phyloP scores from a whole-genome alignment of 2,797 vertebrate genomes.

The Sardinella longiceps region DNA sequence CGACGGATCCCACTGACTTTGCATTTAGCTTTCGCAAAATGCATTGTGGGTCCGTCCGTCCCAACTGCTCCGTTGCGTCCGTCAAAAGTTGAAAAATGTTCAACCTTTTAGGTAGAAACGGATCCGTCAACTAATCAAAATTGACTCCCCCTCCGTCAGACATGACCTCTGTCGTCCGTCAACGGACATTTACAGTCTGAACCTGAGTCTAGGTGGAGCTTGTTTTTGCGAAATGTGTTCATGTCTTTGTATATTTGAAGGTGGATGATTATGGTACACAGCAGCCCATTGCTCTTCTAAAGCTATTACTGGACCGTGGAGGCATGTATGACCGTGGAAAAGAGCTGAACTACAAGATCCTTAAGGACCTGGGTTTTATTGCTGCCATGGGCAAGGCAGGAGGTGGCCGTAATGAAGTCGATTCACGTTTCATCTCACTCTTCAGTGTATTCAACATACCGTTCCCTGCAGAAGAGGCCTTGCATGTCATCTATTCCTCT shows the following conservation, averaged over 20 bases:
- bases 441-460: constrained; percentile 91
- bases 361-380: constrained; percentile 90
- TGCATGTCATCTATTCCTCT: constrained; percentile 88
- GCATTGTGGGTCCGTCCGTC: too few relatives aligned
- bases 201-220: too few relatives aligned
- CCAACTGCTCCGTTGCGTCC: too few relatives aligned
- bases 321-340: constrained; percentile 91
- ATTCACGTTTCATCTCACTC: constrained; percentile 89
- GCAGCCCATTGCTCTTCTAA: constrained; percentile 93
- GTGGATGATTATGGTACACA: constrained; percentile 95
- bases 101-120: too few relatives aligned
- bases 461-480: constrained; percentile 85
- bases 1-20: too few relatives aligned
- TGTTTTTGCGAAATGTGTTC: neutral
- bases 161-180: too few relatives aligned
- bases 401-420: constrained; percentile 93
- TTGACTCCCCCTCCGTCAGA: too few relatives aligned
- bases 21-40: too few relatives aligned
- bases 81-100: too few relatives aligned
- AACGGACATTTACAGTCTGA: too few relatives aligned
- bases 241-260: constrained; percentile 63
- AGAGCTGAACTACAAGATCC: constrained; percentile 88
- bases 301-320: constrained; percentile 88
- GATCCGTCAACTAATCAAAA: too few relatives aligned
- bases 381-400: constrained; percentile 97